Conservation (phyloP, 2,888 invertebrate species). For the Dione juno region DNA sequence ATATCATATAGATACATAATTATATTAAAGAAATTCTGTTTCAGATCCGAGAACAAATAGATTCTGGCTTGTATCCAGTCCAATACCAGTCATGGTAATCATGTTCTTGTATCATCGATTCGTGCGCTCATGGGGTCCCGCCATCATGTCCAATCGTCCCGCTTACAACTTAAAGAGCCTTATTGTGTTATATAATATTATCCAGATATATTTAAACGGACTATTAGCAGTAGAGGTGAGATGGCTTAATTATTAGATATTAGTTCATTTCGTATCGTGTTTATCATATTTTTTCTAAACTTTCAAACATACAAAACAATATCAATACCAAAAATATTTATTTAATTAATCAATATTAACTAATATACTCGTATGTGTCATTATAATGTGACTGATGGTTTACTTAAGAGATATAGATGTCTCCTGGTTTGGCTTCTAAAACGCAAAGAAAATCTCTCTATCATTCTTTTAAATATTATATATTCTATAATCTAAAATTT, state of each 20-base stretch:
- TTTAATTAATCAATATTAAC: too few relatives aligned
- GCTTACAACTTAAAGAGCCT: slow-evolving; percentile 84
- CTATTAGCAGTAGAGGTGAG: slow-evolving; percentile 80
- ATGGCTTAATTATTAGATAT: too few relatives aligned
- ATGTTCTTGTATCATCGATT: slow-evolving; percentile 81
- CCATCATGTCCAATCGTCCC: slow-evolving; percentile 85
- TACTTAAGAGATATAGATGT: too few relatives aligned
- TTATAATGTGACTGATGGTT: too few relatives aligned
- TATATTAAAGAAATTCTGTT: neutral
- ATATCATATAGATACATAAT: neutral
- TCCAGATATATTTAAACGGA: slow-evolving; percentile 82
- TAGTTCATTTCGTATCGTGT: too few relatives aligned
- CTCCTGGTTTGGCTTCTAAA: too few relatives aligned
- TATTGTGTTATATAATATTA: slow-evolving; percentile 85
- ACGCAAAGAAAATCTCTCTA: too few relatives aligned
- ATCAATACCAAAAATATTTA: too few relatives aligned
- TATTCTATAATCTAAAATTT: neutral
- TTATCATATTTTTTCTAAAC: too few relatives aligned
- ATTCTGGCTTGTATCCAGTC: slow-evolving; percentile 78
- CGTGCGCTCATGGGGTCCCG: slow-evolving; percentile 84
- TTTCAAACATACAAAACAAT: too few relatives aligned
- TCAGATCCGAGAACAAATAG: slow-evolving; percentile 84
- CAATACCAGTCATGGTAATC: slow-evolving; percentile 72
- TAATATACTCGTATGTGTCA: too few relatives aligned
- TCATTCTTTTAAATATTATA: neutral